Conservation (phyloP, 2,113 vertebrate genomes). For the Craseonycteris thonglongyai region DNA sequence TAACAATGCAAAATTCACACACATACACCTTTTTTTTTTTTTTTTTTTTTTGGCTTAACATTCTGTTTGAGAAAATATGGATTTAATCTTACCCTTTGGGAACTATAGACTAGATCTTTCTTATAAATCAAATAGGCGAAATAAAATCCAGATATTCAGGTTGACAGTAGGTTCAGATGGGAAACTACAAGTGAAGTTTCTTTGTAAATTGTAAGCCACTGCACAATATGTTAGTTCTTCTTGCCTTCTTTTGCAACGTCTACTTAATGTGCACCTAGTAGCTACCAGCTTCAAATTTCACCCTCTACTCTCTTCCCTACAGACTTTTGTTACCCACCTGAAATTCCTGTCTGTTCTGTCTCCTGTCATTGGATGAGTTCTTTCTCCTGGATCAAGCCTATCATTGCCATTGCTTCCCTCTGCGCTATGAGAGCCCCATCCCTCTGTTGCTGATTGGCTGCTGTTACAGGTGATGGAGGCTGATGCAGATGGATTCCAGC, state of each 20-base stretch:
- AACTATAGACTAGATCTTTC: neutral
- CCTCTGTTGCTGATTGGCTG: slow-evolving; percentile 73
- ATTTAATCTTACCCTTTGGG: neutral
- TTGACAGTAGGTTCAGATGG: neutral
- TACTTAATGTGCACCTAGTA: neutral
- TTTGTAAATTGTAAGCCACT: neutral
- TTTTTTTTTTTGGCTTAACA: neutral
- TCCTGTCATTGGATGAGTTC: neutral
- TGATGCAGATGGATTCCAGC: slow-evolving; percentile 81
- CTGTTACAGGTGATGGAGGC: slow-evolving; percentile 75
- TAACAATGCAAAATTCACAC: neutral
- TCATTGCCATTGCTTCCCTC: neutral
- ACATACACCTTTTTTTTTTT: too few species aligned
- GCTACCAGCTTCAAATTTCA: neutral
- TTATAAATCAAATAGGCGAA: neutral
- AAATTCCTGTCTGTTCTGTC: neutral
- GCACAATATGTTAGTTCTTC: neutral
- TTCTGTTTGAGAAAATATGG: neutral
- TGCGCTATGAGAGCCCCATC: slow-evolving; percentile 44
- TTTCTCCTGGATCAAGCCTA: slow-evolving; percentile 34
- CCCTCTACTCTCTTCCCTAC: neutral
- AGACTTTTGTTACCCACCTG: neutral
- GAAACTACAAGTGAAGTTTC: neutral
- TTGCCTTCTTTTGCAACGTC: neutral
- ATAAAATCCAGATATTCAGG: neutral